Percentiles rank a stretch among this genome's conserved stretches.
phyloP scores from a whole-genome alignment of 2,888 invertebrate genomes.

The Exocentrus adspersus region DNA sequence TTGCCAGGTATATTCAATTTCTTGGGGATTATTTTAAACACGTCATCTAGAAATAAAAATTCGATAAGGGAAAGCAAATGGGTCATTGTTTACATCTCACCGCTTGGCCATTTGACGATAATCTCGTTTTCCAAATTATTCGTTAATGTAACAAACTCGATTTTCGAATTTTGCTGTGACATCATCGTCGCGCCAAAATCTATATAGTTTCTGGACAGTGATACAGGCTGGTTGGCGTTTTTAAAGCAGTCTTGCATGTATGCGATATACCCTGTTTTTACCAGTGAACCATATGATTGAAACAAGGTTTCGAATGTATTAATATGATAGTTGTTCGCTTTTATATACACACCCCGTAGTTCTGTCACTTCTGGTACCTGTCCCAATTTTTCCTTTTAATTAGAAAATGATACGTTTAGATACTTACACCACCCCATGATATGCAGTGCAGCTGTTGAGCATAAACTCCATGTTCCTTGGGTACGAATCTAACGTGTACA shows the following conservation, averaged over 20 bases:
- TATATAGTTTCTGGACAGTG: slow-evolving; percentile 54
- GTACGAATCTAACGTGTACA: slow-evolving; percentile 56
- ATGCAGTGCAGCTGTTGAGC: slow-evolving; percentile 56
- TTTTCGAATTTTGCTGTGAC: slow-evolving; percentile 9
- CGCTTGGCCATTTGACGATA: slow-evolving; percentile 49
- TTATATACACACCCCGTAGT: slow-evolving; percentile 49
- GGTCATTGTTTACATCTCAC: too few species aligned
- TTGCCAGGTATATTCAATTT: slow-evolving; percentile 48
- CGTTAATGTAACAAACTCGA: slow-evolving; percentile 31
- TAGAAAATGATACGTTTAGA: neutral
- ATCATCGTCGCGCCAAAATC: slow-evolving; percentile 55
- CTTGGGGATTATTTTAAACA: slow-evolving; percentile 56
- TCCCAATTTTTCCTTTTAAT: slow-evolving; percentile 15
- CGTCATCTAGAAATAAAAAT: slow-evolving; percentile 47
- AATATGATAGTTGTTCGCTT: neutral
- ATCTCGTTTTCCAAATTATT: slow-evolving; percentile 49
- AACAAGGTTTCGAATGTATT: neutral
- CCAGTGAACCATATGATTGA: slow-evolving; percentile 37
- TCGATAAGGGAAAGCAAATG: too few species aligned
- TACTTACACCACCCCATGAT: slow-evolving; percentile 60
- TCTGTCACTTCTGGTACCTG: slow-evolving; percentile 57
- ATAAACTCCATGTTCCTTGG: slow-evolving; percentile 53
- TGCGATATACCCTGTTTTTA: slow-evolving; percentile 48
- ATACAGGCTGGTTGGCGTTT: slow-evolving; percentile 46
- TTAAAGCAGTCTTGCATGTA: slow-evolving; percentile 54